A percentile compares a stretch with the other conserved stretches of the same genome.
These are phyloP conservation scores for Lampris megalopsis DNA, from an alignment of 2,113 vertebrate genomes.

Conservation along the genomic window DNA sequence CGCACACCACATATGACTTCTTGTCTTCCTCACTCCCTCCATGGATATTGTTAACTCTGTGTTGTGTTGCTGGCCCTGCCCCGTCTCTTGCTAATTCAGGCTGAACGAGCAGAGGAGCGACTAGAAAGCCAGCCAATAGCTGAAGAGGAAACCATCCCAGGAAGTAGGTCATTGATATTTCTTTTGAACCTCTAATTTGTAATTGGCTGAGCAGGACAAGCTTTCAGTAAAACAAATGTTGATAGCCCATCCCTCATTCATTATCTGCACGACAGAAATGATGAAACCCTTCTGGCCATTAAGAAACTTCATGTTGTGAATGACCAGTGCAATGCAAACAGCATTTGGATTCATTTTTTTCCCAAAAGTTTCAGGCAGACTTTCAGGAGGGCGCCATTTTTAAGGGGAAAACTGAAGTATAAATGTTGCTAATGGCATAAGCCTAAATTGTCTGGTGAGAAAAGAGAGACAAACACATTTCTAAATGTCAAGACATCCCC, in stretches of 20 bases:
- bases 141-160: slow-evolving; percentile 76
- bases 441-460: neutral
- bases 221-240: neutral
- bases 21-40: slow-evolving; percentile 8
- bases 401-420: too few relatives aligned
- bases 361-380: too few relatives aligned
- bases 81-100: slow-evolving; percentile 39
- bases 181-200: neutral
- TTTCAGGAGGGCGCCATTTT: too few relatives aligned
- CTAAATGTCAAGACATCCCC: slow-evolving; percentile 8
- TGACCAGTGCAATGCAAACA: too few relatives aligned
- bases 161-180: slow-evolving; percentile 57
- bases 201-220: neutral
- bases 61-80: neutral
- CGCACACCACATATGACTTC: slow-evolving; percentile 2
- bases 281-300: too few relatives aligned
- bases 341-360: too few relatives aligned
- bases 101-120: slow-evolving; percentile 79
- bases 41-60: slow-evolving; percentile 8
- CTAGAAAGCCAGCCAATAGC: slow-evolving; percentile 81
- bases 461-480: neutral
- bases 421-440: too few relatives aligned
- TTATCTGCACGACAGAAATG: too few relatives aligned
- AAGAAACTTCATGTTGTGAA: too few relatives aligned
- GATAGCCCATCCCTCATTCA: neutral